A percentile compares a stretch with the other conserved stretches of the same genome.
Conservation (phyloP, 2,113 vertebrate species). For the Asarcornis scutulata region DNA sequence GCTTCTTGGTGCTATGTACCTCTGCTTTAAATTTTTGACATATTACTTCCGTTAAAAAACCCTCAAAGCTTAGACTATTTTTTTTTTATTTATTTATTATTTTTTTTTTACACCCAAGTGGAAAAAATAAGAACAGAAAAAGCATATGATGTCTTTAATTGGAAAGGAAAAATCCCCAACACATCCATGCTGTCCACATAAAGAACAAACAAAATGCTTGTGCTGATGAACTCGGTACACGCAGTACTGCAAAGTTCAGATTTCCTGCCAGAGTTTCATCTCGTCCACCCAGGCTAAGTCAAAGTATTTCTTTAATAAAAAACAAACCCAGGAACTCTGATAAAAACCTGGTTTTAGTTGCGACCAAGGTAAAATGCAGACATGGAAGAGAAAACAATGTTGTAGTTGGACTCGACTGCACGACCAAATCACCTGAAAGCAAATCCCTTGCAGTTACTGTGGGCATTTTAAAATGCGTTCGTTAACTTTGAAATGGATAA, state of each 20-base stretch:
- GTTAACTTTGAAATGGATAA: conserved; percentile 54
- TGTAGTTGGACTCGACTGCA: not conserved
- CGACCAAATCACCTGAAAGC: not conserved
- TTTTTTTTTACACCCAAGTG: not conserved
- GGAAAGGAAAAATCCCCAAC: not conserved
- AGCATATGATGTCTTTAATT: not conserved
- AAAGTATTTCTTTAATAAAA: conserved; percentile 7
- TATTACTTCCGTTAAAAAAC: not conserved
- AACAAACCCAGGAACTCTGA: not conserved
- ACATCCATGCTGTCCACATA: accelerated
- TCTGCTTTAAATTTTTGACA: not conserved
- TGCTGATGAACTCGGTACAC: not conserved
- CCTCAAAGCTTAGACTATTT: not conserved
- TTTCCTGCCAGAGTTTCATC: not conserved
- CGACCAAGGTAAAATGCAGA: not conserved
- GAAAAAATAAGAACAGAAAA: not conserved
- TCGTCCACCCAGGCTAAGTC: not conserved
- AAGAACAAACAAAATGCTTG: not conserved
- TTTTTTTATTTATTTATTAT: not conserved
- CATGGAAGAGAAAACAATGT: not conserved
- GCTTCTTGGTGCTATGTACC: accelerated
- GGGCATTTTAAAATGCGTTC: conserved; percentile 28
- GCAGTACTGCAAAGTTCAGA: not conserved
- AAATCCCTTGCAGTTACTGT: not conserved
- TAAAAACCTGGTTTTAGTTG: not conserved